A percentile compares a stretch with the other conserved stretches of the same genome.
phyloP scores from a whole-genome alignment of 2,888 invertebrate genomes.

The Papilio demoleus region DNA sequence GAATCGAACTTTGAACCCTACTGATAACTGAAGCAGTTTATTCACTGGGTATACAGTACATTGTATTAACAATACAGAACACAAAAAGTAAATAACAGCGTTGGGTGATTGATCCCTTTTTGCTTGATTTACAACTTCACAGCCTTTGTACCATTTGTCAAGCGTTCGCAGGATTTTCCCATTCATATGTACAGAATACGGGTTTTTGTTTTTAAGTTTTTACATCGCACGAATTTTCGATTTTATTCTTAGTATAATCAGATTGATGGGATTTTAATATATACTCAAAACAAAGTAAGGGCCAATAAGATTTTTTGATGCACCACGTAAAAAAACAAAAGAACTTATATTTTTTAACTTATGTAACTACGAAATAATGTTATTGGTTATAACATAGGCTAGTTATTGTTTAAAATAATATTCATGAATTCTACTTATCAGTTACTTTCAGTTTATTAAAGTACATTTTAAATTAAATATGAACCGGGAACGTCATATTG shows the following conservation, averaged over 20 bases:
- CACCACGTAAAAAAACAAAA: too few species aligned
- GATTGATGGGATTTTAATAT: too few species aligned
- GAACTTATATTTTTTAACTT: too few species aligned
- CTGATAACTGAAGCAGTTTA: not conserved
- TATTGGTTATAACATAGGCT: too few species aligned
- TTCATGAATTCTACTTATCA: too few species aligned
- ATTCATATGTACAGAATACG: constrained; percentile 13
- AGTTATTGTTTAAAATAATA: too few species aligned
- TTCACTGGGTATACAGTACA: too few species aligned
- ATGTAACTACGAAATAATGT: too few species aligned
- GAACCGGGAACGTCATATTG: not conserved
- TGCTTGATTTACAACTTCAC: constrained; percentile 29
- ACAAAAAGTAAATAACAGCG: constrained; percentile 9
- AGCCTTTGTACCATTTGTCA: constrained; percentile 26
- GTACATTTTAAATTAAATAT: constrained; percentile 18
- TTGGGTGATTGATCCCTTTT: constrained; percentile 24
- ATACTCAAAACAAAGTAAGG: too few species aligned
- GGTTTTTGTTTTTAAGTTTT: constrained; percentile 9
- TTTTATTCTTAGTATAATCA: not conserved
- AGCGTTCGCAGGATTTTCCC: constrained; percentile 9
- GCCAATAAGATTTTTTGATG: too few species aligned
- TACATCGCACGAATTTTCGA: not conserved
- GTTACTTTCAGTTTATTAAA: too few species aligned
- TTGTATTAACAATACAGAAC: not conserved
- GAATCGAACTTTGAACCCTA: not conserved